Evolutionary conservation across 2,797 vertebrate species (phyloP), one percentile per base, ranked within the genome.

Genomic region (Lagothrix lagotricha): DNA sequence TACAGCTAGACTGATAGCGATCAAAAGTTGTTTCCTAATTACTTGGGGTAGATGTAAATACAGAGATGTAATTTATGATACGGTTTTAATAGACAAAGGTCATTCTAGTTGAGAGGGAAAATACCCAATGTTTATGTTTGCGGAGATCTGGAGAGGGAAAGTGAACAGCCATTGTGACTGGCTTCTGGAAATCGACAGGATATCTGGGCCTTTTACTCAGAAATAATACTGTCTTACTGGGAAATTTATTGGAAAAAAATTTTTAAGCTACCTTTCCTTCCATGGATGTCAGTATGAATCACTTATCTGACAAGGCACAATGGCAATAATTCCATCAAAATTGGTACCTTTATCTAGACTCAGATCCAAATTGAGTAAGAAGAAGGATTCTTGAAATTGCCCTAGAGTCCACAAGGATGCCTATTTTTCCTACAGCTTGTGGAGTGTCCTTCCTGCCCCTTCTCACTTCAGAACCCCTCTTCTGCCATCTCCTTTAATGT

Each of bases 11-110:
- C 33, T 93, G 82, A 93, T n/a, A 96, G 90, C 36, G 64, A 94
- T 96, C 95, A 96, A 86, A 96, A 93, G 58, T 82, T 96, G 88
- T 70, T 86, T 72, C 70, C 88, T 93, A 86, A 86, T 94, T 93
- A 79, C 46, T 67, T 80, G 67, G 58, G 80, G 36, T 91, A n/a
- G 26, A 73, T 94, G 9, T 94, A 82, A 94, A 93, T 88, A 89
- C 77, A 22, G 61, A 94, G 33, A 36, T 44, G 39, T 90, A 94
- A 94, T 92, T 86, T 95, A 89, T 79, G 73, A 85, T 44, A 61
- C 15, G 54, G 73, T 87, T 88, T 96, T 88, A 67, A 88, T 52
- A 81, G 73, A 15, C 44, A 96, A 79, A 93, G 61, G 48, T 96
- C 41, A 76, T 67, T 76, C 90, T 39, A 88, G 54, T 22, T 3